phyloP scores from a whole-genome alignment of 2,797 vertebrate genomes.

The Graptemys geographica region DNA sequence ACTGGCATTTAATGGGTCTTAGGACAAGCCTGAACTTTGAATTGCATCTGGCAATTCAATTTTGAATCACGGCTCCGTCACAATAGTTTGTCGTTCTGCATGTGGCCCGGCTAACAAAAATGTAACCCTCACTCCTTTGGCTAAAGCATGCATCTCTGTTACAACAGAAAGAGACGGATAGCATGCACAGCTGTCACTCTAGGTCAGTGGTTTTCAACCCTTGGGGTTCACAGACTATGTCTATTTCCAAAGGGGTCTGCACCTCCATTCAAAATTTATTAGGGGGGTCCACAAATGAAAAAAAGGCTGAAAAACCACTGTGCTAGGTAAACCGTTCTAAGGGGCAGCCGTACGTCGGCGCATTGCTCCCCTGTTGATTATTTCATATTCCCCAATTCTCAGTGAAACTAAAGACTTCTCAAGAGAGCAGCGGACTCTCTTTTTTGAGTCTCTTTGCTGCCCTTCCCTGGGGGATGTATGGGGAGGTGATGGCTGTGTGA shows the following conservation, averaged over 20 bases:
- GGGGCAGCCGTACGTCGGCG: not conserved
- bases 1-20: slow-evolving; percentile 22
- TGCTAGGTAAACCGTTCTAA: not conserved
- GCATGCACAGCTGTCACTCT: accelerated
- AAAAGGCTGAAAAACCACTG: too few relatives aligned
- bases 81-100: not conserved
- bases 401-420: not conserved
- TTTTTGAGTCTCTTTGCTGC: not conserved
- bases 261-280: too few relatives aligned
- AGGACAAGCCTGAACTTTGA: not conserved
- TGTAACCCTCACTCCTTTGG: accelerated
- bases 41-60: slow-evolving; percentile 20
- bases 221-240: too few relatives aligned
- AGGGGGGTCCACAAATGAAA: too few relatives aligned
- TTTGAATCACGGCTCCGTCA: slow-evolving; percentile 7
- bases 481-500: not conserved
- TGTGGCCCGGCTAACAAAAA: not conserved
- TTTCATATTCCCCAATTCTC: not conserved
- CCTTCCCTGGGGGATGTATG: not conserved
- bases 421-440: not conserved
- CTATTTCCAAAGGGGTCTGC: too few relatives aligned
- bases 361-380: not conserved
- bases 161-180: not conserved
- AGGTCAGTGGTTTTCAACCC: not conserved
- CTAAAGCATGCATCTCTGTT: not conserved